Evolutionary conservation across 2,888 invertebrate genomes (phyloP), one percentile per base, ranked within the genome.

Genomic region (Limenitis arthemis): DNA sequence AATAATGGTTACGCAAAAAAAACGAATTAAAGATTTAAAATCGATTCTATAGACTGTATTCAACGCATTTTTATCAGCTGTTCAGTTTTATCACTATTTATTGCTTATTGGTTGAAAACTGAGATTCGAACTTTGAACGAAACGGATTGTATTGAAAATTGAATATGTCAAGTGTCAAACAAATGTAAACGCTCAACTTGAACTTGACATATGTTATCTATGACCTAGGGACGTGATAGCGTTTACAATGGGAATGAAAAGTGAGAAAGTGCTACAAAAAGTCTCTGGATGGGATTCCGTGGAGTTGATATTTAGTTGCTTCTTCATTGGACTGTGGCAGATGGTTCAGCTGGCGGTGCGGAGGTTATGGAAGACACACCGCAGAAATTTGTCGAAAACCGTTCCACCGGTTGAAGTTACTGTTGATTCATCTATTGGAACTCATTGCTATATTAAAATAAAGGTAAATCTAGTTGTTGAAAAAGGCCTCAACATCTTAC

Each of bases 361-460:
- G 61, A 74, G 73, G 51, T 66, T 85, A 44, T 85, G 85, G 85
- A 84, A 78, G 65, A 84, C 82, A 29, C 73, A 74, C 39, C 64
- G 77, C 2, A 76, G 79, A 63, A 84, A 81, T 69, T 53, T 60
- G 20, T 55, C 62, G 0, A 73, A 72, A 53, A 66, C 66, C 55
- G 58, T 34, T 8, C 62, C 73, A 0, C 68, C 77, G 5, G 73
- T 84, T 1, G 82, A 85, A 60, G 66, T 85, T 1, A 77, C 81
- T 1, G 76, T 79, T 0, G 86, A 85, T 56, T 73, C 83, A 0
- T 79, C 85, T 31, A 65, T 86, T 29, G 86, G 86, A 5, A 77
- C 77, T 6, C 86, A 86, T 65, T 86, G 81, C 54, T 82, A 78
- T 58, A 83, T 86, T 9, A 85, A 82, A 77, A 72, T 86, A 54